phyloP scores from a whole-genome alignment of 2,888 invertebrate species.

The Bombylius major region DNA sequence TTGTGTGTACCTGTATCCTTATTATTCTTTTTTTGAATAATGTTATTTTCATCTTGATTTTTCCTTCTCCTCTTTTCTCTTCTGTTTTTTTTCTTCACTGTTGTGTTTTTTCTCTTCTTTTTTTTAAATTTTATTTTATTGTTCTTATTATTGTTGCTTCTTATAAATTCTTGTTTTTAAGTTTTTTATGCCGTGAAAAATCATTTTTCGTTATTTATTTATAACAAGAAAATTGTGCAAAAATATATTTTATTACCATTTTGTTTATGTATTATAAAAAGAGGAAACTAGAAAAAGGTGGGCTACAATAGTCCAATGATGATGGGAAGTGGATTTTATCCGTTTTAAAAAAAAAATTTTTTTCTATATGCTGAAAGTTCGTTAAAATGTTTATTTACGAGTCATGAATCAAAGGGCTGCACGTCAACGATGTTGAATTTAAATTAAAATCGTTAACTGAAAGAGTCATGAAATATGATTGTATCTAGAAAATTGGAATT shows the following conservation, averaged over 20 bases:
- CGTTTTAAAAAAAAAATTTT: too few species aligned
- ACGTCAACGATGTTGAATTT: conserved; percentile 1
- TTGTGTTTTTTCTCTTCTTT: not conserved
- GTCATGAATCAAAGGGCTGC: conserved; percentile 6
- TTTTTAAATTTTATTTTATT: not conserved
- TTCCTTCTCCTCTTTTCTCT: not conserved
- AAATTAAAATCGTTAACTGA: conserved; percentile 8
- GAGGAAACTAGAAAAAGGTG: conserved; percentile 7
- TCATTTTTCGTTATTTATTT: conserved; percentile 13
- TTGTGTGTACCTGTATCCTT: too few species aligned
- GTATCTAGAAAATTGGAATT: not conserved
- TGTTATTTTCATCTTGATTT: not conserved
- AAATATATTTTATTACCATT: conserved; percentile 3
- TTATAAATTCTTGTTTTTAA: not conserved
- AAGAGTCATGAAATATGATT: conserved; percentile 3
- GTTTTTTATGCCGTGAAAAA: not conserved
- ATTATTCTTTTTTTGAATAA: not conserved
- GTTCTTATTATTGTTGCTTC: not conserved
- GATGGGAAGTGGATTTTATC: not conserved
- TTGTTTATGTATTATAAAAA: not conserved
- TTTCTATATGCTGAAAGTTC: not conserved
- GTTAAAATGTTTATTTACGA: conserved; percentile 5
- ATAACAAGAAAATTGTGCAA: conserved; percentile 13
- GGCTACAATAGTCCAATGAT: not conserved
- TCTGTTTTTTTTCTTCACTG: not conserved